Base-by-base conservation (phyloP, 2,888 invertebrate species). In the Plebejus anna region DNA sequence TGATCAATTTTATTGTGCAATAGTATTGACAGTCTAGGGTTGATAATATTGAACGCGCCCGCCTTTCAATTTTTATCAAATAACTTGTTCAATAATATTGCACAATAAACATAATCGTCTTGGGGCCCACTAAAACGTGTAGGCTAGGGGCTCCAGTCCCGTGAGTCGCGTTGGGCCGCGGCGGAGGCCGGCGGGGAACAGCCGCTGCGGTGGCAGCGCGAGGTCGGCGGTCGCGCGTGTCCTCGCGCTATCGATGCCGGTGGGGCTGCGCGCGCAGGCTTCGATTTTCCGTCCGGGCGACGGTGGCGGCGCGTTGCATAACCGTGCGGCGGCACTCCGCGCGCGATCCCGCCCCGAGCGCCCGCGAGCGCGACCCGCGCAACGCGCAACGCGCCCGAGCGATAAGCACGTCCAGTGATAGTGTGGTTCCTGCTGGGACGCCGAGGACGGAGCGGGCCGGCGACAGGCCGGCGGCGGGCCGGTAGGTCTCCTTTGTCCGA, bases 231-330 rank as follows among this genome's bases (percentile, higher is more conserved):
- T 83, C 83, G 80, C 77, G 78, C 81, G 77, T 77, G 82, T 80
- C 80, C 80, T 80, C 79, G 81, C 77, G 84, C 83, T 87, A 88
- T 88, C 89, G 90, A 88, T 85, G 89, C 87, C 89, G 87, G 80
- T 88, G 91, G 90, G 91, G 89, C 91, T 91, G 92, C 90, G 88
- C 78, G 86, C 88, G 86, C 84, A 55, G 55, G 55, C 83, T 90
- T 92, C 91, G 92, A 92, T 91, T 89, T 89, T 89, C 88, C 79
- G 86, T 85, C 87, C 85, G 87, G 88, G 89, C 88, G 89, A 86
- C 88, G 82, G 89, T 88, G 89, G 90, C 90, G 91, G 91, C 90
- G 89, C 91, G 90, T 92, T 92, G 92, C 93, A 92, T 92, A 92
- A 92, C 91, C 87, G 83, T 85, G 89, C 86, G 88, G 85, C 89